These are phyloP conservation scores for Poliocrania exsul DNA, from an alignment of 2,797 vertebrate species.

Conservation along the genomic window DNA sequence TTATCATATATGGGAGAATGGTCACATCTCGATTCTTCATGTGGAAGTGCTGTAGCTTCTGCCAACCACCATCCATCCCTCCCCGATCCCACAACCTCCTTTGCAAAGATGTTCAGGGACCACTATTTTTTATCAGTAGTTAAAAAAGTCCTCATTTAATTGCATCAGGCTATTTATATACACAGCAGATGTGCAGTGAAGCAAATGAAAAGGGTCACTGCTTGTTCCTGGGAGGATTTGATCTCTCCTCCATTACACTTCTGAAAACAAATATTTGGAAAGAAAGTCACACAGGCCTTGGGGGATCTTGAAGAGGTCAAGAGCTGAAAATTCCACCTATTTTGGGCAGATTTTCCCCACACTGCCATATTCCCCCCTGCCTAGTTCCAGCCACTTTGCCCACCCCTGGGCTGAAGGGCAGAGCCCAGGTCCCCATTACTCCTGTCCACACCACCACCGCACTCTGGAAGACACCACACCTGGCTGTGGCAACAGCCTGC, in stretches of 20 bases:
- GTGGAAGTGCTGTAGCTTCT: not conserved
- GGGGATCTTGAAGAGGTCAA: not conserved
- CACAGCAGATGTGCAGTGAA: not conserved
- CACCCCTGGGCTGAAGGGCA: not conserved
- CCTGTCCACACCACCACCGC: not conserved
- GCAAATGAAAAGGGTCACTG: not conserved
- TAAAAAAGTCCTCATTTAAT: not conserved
- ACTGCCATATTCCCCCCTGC: accelerated
- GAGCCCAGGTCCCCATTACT: not conserved
- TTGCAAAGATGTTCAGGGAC: not conserved
- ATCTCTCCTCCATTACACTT: not conserved
- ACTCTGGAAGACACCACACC: accelerated
- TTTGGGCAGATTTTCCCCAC: not conserved
- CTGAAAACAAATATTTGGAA: not conserved
- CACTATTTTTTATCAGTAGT: not conserved
- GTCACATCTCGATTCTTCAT: not conserved
- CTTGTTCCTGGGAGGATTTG: not conserved
- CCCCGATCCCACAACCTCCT: not conserved
- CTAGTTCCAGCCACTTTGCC: not conserved
- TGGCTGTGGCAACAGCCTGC: not conserved
- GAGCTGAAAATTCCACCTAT: not conserved
- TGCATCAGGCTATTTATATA: not conserved
- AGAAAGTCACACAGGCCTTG: accelerated
- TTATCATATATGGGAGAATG: accelerated
- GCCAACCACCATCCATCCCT: not conserved